Percentiles rank a stretch among this genome's conserved stretches.
Conservation (phyloP, 2,797 vertebrate species). For the Peromyscus attwateri region DNA sequence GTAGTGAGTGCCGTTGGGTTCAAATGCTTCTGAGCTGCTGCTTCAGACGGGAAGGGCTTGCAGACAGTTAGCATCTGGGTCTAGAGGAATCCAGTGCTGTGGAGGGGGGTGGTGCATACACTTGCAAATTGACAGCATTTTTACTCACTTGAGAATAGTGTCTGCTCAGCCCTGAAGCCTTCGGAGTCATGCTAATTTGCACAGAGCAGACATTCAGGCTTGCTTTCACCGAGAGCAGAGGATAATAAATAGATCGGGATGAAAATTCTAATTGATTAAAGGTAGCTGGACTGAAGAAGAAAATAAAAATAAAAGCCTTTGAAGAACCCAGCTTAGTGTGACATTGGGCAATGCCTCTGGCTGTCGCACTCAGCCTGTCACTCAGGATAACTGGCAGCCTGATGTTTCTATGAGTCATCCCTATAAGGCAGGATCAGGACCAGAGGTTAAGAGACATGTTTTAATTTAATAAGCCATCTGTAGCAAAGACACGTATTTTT, state of each 20-base stretch:
- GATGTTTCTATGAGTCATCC: constrained; percentile 45
- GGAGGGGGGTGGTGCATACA: not conserved
- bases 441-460: constrained; percentile 43
- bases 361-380: not conserved
- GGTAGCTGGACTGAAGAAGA: constrained; percentile 13
- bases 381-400: not conserved
- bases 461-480: constrained; percentile 69
- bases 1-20: constrained; percentile 9
- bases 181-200: constrained; percentile 59
- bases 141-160: constrained; percentile 49
- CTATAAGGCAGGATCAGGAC: constrained; percentile 56
- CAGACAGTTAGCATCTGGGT: constrained; percentile 59
- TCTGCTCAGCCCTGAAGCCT: constrained; percentile 35
- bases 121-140: constrained; percentile 65
- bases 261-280: constrained; percentile 70
- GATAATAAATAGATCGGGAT: constrained; percentile 64
- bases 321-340: not conserved
- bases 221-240: constrained; percentile 56
- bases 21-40: constrained; percentile 28
- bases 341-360: not conserved
- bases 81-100: constrained; percentile 27
- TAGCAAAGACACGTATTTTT: constrained; percentile 43
- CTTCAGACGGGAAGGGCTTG: constrained; percentile 5
- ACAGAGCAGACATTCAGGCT: constrained; percentile 46
- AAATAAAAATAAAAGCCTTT: constrained; percentile 64